Base-by-base conservation (phyloP, 2,888 invertebrate genomes). In the Protodeltote pygarga region DNA sequence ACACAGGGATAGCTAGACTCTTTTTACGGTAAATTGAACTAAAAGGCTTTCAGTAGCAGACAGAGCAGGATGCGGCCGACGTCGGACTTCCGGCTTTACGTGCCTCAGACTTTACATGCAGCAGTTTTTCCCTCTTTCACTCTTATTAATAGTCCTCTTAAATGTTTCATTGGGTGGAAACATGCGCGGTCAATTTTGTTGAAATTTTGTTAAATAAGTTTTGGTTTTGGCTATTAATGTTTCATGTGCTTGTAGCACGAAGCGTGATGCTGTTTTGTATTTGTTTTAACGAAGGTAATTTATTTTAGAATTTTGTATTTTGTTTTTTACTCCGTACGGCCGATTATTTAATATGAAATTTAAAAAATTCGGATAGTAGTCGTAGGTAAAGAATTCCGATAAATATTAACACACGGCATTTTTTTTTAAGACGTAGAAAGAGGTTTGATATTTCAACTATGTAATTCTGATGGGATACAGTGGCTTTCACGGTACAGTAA, bases 1-100 rank as follows among this genome's bases (percentile, higher is more conserved):
- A 85, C 79, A 82, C 76, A 78, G 71, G 73, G 79, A 81, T 68
- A 71, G 78, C 77, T 75, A 68, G 79, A 78, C 78, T 79, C 81
- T 80, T 84, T 86, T 75, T 89, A 86, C 87, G 86, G 75, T 83
- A 83, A 89, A 88, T 88, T 89, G 85, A 89, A 86, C 89, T 88
- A 89, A 89, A 87, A 88, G 87, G 87, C 87, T 87, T 87, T 87
- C 83, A 82, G 77, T 64, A 75, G 71, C 83, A 85, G 83, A 80
- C 79, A 78, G 81, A 71, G 66, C 72, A 81, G 88, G 87, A 87
- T 84, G 85, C 77, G 83, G 82, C 82, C 75, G 78, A 69, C 77
- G 75, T 79, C 82, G 83, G 83, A 84, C 74, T 69, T 86, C 87
- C 86, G 81, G 77, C 74, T 79, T 79, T 78, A 80, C 79, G 73